These are phyloP conservation scores for Bimastos eiseni DNA, from an alignment of 2,888 invertebrate genomes.

Conservation along the genomic window DNA sequence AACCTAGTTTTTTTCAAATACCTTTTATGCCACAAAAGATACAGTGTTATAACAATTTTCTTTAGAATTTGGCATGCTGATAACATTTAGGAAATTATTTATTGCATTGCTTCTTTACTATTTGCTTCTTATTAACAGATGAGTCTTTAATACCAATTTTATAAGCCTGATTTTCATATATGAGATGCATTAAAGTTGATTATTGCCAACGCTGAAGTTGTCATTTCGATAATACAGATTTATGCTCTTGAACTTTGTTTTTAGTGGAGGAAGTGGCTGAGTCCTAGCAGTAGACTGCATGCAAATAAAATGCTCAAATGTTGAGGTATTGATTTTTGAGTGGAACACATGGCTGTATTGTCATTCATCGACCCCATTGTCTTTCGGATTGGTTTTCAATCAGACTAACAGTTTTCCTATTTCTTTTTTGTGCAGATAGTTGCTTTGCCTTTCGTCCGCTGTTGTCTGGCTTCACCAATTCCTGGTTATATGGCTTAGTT, in stretches of 20 bases:
- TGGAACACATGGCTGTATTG: not conserved
- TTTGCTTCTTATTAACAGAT: too few species aligned
- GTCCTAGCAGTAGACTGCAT: not conserved
- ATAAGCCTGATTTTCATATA: not conserved
- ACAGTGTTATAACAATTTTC: not conserved
- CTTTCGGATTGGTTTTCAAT: not conserved
- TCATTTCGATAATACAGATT: not conserved
- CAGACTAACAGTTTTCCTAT: not conserved
- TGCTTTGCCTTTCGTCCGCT: not conserved
- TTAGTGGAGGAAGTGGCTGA: not conserved
- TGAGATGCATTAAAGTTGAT: not conserved
- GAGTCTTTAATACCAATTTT: not conserved
- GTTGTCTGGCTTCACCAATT: not conserved
- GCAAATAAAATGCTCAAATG: not conserved
- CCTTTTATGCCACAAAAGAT: not conserved
- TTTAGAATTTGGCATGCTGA: too few species aligned
- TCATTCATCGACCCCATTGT: constrained; percentile 9
- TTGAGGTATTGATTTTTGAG: not conserved
- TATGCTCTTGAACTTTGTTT: not conserved
- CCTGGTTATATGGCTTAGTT: not conserved
- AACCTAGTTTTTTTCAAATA: not conserved
- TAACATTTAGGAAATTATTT: too few species aligned
- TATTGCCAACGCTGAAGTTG: not conserved
- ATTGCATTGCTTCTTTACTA: too few species aligned
- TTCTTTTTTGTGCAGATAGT: not conserved